These are phyloP conservation scores for Apostichopus japonicus DNA, from an alignment of 35 echinoderm and acorn worm species.

Conservation along the genomic window DNA sequence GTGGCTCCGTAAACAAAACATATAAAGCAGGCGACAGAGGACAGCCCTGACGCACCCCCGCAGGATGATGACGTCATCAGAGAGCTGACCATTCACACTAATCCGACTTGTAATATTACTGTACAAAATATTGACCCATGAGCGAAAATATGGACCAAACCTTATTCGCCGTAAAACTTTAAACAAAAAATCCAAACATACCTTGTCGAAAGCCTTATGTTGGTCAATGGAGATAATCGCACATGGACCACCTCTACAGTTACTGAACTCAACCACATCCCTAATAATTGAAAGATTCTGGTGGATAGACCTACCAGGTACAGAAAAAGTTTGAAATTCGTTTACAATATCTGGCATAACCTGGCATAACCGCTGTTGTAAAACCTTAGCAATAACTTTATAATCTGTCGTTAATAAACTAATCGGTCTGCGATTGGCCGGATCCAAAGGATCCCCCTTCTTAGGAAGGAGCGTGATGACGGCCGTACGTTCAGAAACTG, in stretches of 20 bases:
- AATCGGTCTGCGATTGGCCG: background rate
- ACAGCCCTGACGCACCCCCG: background rate
- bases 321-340: slow-evolving; percentile 7
- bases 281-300: slow-evolving; percentile 1
- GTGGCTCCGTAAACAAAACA: slow-evolving; percentile 30
- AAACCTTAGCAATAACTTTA: background rate
- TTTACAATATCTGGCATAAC: background rate
- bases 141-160: background rate
- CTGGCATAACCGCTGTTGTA: background rate
- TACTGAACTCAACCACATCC: no score
- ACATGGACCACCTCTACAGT: no score
- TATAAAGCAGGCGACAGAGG: slow-evolving; percentile 1
- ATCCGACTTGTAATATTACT: background rate
- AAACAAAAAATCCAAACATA: background rate
- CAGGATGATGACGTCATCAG: background rate
- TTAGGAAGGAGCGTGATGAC: background rate
- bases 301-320: background rate
- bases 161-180: background rate
- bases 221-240: no score
- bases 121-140: slow-evolving; percentile 4
- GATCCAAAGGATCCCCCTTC: background rate
- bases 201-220: background rate
- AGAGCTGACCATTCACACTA: background rate
- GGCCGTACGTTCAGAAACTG: slow-evolving; percentile 2
- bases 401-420: background rate